Evolutionary conservation across 2,888 invertebrate species (phyloP).

Genomic region (Pecten maximus): DNA sequence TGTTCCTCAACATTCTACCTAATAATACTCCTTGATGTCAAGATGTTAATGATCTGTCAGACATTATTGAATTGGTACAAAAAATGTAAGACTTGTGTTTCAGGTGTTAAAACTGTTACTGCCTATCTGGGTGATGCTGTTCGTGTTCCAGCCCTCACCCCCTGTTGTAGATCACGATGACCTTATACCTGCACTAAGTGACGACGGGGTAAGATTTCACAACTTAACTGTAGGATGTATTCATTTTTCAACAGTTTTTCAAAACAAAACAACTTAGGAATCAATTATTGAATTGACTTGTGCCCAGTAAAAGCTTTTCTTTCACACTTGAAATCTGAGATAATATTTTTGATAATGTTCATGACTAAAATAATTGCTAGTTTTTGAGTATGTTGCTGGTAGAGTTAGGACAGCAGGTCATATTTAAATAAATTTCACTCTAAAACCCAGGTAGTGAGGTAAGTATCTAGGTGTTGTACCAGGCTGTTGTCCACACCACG

Average conservation of each 20-base stretch:
- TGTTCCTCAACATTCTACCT: too few species aligned
- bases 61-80: too few species aligned
- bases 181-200: slow-evolving; percentile 75
- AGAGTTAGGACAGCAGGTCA: not conserved
- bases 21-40: too few species aligned
- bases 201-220: slow-evolving; percentile 76
- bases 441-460: not conserved
- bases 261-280: too few species aligned
- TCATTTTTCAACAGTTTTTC: too few species aligned
- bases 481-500: not conserved
- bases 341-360: too few species aligned
- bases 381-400: not conserved
- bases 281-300: too few species aligned
- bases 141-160: slow-evolving; percentile 80
- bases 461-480: slow-evolving; percentile 35
- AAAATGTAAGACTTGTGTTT: slow-evolving; percentile 50
- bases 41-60: too few species aligned
- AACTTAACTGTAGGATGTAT: not conserved
- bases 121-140: slow-evolving; percentile 82
- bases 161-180: slow-evolving; percentile 70
- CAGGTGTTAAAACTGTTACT: slow-evolving; percentile 80
- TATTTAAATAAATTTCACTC: too few species aligned
- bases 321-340: too few species aligned
- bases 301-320: too few species aligned
- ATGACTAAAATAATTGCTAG: too few species aligned